Base-by-base conservation (phyloP, 2,113 vertebrate species). In the Anhinga anhinga region DNA sequence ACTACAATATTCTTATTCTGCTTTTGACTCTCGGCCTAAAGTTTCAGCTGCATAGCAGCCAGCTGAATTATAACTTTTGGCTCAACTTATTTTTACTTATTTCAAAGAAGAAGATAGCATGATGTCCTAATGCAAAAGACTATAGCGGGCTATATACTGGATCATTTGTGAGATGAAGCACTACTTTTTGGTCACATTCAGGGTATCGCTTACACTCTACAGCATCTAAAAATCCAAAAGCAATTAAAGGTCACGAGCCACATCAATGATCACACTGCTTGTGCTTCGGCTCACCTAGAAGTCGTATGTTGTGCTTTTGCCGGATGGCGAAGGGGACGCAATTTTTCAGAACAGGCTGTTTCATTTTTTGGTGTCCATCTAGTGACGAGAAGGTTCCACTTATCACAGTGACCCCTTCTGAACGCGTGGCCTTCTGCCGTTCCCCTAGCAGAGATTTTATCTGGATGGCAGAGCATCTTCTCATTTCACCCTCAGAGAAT, bases 1-100 rank as follows among this genome's bases (percentile, higher is more conserved):
- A 4, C 3, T 2, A 3, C 4, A 62, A 29, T 5, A 3, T 50
- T 22, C 81, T 12, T 7, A 11, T 2, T n/a, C 44, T 47, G 5
- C 52, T 29, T 65, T 4, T 15, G 27, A 18, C 29, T 38, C n/a
- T 36, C 2, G 0, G 19, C 47, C 61, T 67, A 14, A 53, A 23
- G 16, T 10, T 50, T 15, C 84, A 67, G 59, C 63, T 18, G 55
- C 19, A 47, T 9, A 42, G 78, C 12, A 44, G 52, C 82, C 77
- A 74, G 71, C n/a, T 72, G 87, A 10, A 23, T 23, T 47, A 85
- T 16, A 9, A 59, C 62, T 25, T 40, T 44, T 73, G 82, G 44
- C 74, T 80, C 52, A 6, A 2, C 38, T 69, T 7, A 45, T 11
- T 18, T 13, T 21, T 34, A 3, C 36, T 52, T 4, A 9, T 29